Base-by-base conservation (phyloP, 2,888 invertebrate species). In the Diarsia brunnea region DNA sequence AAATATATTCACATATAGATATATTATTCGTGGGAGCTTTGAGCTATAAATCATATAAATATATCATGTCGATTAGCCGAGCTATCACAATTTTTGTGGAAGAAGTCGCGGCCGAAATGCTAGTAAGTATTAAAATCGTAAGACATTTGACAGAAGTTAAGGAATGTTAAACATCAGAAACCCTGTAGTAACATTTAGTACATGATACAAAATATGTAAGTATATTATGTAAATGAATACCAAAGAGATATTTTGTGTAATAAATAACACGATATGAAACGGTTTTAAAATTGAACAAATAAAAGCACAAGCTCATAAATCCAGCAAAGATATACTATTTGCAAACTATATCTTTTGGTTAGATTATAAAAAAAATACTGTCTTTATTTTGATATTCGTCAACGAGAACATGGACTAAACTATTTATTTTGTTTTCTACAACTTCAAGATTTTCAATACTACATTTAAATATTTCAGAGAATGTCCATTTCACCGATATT, bases 151-250 rank as follows among this genome's bases (percentile, higher is more conserved):
- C 24, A 45, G 21, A 45, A 19, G 38, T 31, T 14, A n/a, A 21
- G 53, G 8, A 43, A n/a, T 49, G 2, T 24, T 67, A 8, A 27
- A 21, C 49, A 51, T 47, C 21, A 24, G 12, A 45, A 55, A 63
- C 66, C 75, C 43, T 68, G 19, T 67, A 61, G 71, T n/a, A 66
- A 38, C n/a, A 55, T 64, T 66, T 70, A 75, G 58, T 58, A 75
- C 7, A 27, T 31, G 31, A 31, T 2, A 31, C 31, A 31, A 3
- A 38, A 8, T 7, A 38, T 38, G 31, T 31, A 31, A 0, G 8
- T 38, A 8, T 38, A 38, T 38, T 27, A 53, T 4, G 43, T 14
- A 51, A 51, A 61, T 38, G n/a, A 47, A 77, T 76, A 43, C 45
- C 47, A 55, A 53, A 31, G 1, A 67, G n/a, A 43, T 43, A 7